phyloP scores from a whole-genome alignment of 2,113 vertebrate genomes.

The Alethe castanea region DNA sequence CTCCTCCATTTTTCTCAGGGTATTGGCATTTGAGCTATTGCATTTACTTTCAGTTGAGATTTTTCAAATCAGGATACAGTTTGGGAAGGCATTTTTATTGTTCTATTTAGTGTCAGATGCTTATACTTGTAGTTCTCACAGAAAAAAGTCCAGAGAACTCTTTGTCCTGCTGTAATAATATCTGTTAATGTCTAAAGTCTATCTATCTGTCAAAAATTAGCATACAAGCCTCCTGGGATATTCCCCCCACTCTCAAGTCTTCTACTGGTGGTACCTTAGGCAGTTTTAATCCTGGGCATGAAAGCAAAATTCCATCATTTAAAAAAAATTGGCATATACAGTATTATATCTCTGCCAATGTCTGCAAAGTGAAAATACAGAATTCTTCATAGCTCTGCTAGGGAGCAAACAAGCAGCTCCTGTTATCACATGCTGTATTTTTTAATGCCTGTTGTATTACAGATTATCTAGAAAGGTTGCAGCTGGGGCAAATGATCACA shows the following conservation, averaged over 20 bases:
- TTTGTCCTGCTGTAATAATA: background rate
- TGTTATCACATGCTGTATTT: slow-evolving; percentile 18
- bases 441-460: slow-evolving; percentile 36
- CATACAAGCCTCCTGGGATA: background rate
- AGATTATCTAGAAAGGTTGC: slow-evolving; percentile 12
- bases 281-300: slow-evolving; percentile 18
- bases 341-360: slow-evolving; percentile 40
- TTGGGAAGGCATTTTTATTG: background rate
- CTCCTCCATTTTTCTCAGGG: slow-evolving; percentile 11
- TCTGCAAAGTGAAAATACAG: slow-evolving; percentile 52
- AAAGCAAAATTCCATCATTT: slow-evolving; percentile 42
- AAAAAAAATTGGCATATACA: slow-evolving; percentile 43
- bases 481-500: slow-evolving; percentile 14
- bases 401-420: slow-evolving; percentile 21
- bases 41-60: slow-evolving; percentile 23
- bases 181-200: background rate
- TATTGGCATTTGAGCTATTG: slow-evolving; percentile 42
- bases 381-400: slow-evolving; percentile 34
- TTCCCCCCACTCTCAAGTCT: background rate
- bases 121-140: background rate
- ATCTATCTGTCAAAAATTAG: background rate
- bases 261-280: slow-evolving; percentile 2
- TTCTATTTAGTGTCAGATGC: background rate
- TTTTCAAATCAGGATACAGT: slow-evolving; percentile 8
- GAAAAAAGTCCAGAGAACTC: background rate